Percentiles rank a stretch among this genome's conserved stretches.
Evolutionary conservation across 2,113 vertebrate genomes (phyloP).

Genomic region (Falcunculus frontatus): DNA sequence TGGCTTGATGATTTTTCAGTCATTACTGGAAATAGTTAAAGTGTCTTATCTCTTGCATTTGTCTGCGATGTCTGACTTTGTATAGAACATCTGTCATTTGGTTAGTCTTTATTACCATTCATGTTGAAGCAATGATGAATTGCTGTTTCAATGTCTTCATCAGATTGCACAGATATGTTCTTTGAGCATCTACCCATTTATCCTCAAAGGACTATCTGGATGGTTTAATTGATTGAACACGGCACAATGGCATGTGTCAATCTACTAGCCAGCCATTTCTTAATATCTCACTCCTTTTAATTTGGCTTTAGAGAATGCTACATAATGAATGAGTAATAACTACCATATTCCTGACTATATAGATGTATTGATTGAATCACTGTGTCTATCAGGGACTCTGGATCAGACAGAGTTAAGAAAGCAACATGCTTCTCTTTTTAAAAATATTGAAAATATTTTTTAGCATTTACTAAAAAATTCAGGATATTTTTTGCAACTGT

Average conservation of each 20-base stretch:
- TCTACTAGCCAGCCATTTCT: background rate
- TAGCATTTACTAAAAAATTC: background rate
- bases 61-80: background rate
- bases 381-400: background rate
- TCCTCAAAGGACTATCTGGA: constrained; percentile 52
- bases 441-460: background rate
- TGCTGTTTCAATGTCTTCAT: constrained; percentile 67
- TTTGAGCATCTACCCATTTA: constrained; percentile 59
- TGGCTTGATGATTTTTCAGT: background rate
- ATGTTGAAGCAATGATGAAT: constrained; percentile 64
- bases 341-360: background rate
- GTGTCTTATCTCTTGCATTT: constrained; percentile 26
- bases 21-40: constrained; percentile 31
- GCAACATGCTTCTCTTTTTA: background rate
- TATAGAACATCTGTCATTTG: constrained; percentile 57
- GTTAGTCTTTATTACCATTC: constrained; percentile 59
- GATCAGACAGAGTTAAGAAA: background rate
- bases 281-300: constrained; percentile 23
- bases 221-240: constrained; percentile 19
- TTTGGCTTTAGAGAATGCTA: constrained; percentile 45
- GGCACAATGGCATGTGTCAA: constrained; percentile 44
- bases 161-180: constrained; percentile 64
- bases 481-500: background rate
- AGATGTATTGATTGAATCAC: background rate
- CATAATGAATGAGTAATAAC: constrained; percentile 32